Evolutionary conservation across 2,888 invertebrate species (phyloP), one percentile per base, ranked within the genome.

Genomic region (Dasysyrphus tricinctus): DNA sequence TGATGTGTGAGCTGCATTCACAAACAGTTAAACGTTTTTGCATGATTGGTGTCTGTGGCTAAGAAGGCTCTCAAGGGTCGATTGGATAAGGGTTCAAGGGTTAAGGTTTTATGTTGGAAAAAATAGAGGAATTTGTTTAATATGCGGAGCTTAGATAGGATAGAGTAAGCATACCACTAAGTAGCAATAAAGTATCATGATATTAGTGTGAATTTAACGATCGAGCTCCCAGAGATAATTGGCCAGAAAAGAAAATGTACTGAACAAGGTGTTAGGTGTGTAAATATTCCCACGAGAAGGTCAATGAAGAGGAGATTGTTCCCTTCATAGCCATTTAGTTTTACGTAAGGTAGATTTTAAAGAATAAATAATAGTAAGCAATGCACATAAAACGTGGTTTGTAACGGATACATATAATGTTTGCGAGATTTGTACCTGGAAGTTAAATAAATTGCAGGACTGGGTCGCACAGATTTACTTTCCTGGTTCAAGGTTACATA

Each of bases 161-260:
- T 34, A 39, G 73, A 84, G 51, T 70, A 75, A 70, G 67, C 75
- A 72, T 80, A 24, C 72, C 47, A 63, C 61, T 61, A 79, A 63
- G 73, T 59, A 69, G 69, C 49, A 70, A 75, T 83, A 75, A 56
- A 70, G 63, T 74, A 83, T 65, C 67, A 74, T 74, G 79, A 24
- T 61, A 79, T 69, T 47, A 74, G 73, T 69, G 67, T 61, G 54
- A 67, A 76, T 47, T 61, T 67, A 44, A 12, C 19, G 42, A 42
- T 67, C 34, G 49, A 65, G 76, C 34, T 57, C 44, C 44, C 67
- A 49, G 51, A n/a, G 59, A 32, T 67, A 29, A 54, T 49, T 29
- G 16, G n/a, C 51, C 54, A 16, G 14, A 39, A 42, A 49, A 32
- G 16, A 32, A 14, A 8, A 19, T 8, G 5, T 14, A 29, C 14